Percentiles rank a stretch among this genome's conserved stretches.
phyloP scores from a whole-genome alignment of 2,113 vertebrate genomes.

The Sphyrna mokarran region DNA sequence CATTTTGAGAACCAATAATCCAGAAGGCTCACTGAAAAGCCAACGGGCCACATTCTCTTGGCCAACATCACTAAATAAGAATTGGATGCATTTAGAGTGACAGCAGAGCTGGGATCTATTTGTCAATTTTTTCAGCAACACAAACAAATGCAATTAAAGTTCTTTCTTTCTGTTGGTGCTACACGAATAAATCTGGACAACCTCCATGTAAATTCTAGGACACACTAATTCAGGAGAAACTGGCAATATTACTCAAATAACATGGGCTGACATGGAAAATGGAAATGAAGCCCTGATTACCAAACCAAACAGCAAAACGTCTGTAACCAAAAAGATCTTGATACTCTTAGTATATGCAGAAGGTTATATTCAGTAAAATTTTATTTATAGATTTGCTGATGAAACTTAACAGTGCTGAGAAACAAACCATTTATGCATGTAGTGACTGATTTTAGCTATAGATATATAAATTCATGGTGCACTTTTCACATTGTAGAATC shows the following conservation, averaged over 20 bases:
- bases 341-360: background rate
- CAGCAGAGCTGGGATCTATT: no score
- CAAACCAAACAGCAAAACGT: background rate
- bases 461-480: background rate
- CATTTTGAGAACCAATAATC: background rate
- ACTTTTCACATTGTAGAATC: background rate
- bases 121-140: background rate
- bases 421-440: background rate
- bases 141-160: background rate
- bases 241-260: background rate
- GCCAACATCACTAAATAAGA: background rate
- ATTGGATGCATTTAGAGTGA: background rate
- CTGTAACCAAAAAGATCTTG: background rate
- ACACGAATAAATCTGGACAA: background rate
- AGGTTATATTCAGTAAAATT: background rate
- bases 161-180: background rate
- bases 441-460: background rate
- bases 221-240: background rate
- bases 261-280: background rate
- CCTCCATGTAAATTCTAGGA: background rate
- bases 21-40: background rate
- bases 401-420: background rate
- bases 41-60: background rate
- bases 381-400: background rate
- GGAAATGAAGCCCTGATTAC: background rate